phyloP scores from a whole-genome alignment of 2,888 invertebrate genomes.

The Coleophora deauratella region DNA sequence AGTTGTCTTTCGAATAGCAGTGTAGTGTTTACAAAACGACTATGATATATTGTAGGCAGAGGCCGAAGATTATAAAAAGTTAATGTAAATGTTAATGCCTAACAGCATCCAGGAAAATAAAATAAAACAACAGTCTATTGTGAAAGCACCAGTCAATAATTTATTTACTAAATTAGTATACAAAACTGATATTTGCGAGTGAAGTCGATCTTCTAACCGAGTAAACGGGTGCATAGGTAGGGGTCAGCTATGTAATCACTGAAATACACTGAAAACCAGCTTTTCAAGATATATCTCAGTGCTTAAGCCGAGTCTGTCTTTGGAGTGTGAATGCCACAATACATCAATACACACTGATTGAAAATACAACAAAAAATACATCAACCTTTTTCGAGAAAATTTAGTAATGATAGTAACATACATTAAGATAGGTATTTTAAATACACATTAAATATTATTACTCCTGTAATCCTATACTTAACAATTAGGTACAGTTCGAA shows the following conservation, averaged over 20 bases:
- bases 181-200: slow-evolving; percentile 47
- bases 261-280: no score
- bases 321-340: neutral
- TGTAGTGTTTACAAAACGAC: no score
- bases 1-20: no score
- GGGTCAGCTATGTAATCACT: no score
- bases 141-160: slow-evolving; percentile 74
- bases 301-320: no score
- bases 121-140: slow-evolving; percentile 65
- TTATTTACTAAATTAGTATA: slow-evolving; percentile 71
- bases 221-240: no score
- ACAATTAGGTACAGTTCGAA: slow-evolving; percentile 19
- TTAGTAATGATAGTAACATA: slow-evolving; percentile 8
- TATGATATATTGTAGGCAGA: no score
- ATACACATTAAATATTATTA: slow-evolving; percentile 11
- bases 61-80: no score
- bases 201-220: slow-evolving; percentile 9
- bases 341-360: slow-evolving; percentile 19
- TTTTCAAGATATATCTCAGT: no score
- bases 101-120: no score
- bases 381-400: slow-evolving; percentile 11
- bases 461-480: slow-evolving; percentile 11
- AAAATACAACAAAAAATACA: slow-evolving; percentile 22
- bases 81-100: no score
- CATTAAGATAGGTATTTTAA: slow-evolving; percentile 17